These are phyloP conservation scores for Neotoma lepida DNA, from an alignment of 2,113 vertebrate species.

Conservation along the genomic window DNA sequence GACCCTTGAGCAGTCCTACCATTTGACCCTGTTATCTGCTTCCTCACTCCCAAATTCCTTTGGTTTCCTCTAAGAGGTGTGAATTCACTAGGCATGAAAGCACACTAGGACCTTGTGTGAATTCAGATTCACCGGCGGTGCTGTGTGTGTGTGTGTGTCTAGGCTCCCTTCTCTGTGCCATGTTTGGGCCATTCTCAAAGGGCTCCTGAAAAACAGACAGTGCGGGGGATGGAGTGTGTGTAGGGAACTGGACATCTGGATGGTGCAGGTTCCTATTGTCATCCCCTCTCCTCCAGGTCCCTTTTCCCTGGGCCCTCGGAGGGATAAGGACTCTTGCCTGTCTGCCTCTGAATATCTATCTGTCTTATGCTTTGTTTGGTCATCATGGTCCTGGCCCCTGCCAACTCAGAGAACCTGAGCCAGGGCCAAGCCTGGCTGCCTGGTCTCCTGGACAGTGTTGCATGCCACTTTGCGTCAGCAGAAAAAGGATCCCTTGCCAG, in stretches of 20 bases:
- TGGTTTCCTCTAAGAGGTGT: neutral
- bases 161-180: neutral
- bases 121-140: neutral
- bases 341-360: neutral
- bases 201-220: neutral
- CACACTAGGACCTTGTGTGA: neutral
- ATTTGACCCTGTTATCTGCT: neutral
- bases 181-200: neutral
- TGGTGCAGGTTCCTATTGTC: no score
- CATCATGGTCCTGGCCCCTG: conserved; percentile 5
- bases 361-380: conserved; percentile 47
- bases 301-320: neutral
- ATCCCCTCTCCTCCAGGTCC: neutral
- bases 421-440: conserved; percentile 31
- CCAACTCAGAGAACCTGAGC: conserved; percentile 59
- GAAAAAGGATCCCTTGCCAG: conserved; percentile 17
- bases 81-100: neutral
- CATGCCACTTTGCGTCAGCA: conserved; percentile 50
- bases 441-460: neutral
- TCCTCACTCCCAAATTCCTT: neutral
- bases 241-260: neutral
- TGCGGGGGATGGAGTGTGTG: neutral
- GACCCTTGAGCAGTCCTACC: neutral
- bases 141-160: no score
- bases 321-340: neutral